Evolutionary conservation across 2,113 vertebrate genomes (phyloP).

Genomic region (Pipa parva): DNA sequence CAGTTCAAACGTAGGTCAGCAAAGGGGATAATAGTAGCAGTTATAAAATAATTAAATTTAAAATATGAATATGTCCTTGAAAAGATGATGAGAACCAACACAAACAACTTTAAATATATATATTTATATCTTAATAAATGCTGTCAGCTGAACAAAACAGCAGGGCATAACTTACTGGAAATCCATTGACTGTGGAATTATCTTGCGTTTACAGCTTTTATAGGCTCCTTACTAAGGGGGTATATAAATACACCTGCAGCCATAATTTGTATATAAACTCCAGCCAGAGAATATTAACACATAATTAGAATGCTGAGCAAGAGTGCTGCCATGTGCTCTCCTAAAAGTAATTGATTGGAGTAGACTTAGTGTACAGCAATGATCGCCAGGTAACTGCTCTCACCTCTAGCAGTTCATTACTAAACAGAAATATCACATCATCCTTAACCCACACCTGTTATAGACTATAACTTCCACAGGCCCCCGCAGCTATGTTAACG

Average conservation of each 20-base stretch:
- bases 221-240: conserved; percentile 6
- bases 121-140: not conserved
- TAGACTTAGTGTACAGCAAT: conserved; percentile 2
- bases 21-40: too few relatives aligned
- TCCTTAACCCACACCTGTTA: too few relatives aligned
- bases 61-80: too few relatives aligned
- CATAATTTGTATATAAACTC: conserved; percentile 18
- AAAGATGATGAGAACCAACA: not conserved
- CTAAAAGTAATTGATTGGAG: conserved; percentile 5
- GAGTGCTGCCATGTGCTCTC: conserved; percentile 10
- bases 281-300: conserved; percentile 26
- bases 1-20: too few relatives aligned
- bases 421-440: too few relatives aligned
- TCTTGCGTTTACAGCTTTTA: conserved; percentile 8
- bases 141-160: not conserved
- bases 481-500: too few relatives aligned
- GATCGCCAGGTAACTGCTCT: conserved; percentile 27
- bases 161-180: not conserved
- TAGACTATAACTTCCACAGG: too few relatives aligned
- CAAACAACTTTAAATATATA: not conserved
- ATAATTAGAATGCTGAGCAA: conserved; percentile 21
- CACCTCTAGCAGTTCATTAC: conserved; percentile 9
- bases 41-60: too few relatives aligned
- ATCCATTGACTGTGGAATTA: not conserved
- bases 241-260: conserved; percentile 36